A percentile compares a stretch with the other conserved stretches of the same genome.
These are phyloP conservation scores for Trinectes maculatus DNA, from an alignment of 2,113 vertebrate species.

Conservation along the genomic window DNA sequence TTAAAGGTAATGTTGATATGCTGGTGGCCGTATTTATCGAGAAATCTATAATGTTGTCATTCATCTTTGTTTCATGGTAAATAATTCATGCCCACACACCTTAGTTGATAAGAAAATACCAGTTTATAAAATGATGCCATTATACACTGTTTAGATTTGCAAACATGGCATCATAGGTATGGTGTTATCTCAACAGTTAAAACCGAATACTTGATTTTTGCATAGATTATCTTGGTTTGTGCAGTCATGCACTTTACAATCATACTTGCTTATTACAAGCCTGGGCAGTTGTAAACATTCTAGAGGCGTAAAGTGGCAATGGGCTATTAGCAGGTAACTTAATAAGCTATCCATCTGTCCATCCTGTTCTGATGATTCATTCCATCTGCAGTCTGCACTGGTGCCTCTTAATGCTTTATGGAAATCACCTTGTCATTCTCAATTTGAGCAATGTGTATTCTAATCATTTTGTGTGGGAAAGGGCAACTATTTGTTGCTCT, in stretches of 20 bases:
- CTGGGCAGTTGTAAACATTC: conserved; percentile 9
- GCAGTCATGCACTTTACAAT: neutral
- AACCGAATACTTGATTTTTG: too few relatives aligned
- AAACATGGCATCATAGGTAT: neutral
- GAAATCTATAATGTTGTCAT: too few relatives aligned
- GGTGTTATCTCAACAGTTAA: neutral
- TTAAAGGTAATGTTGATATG: neutral
- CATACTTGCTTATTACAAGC: neutral
- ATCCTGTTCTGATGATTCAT: conserved; percentile 33
- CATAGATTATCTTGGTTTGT: neutral
- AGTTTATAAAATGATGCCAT: too few relatives aligned
- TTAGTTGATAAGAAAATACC: too few relatives aligned
- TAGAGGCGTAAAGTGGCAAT: neutral
- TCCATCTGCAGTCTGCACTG: neutral
- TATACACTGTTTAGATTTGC: too few relatives aligned
- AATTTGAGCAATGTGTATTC: conserved; percentile 12
- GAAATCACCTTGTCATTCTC: conserved; percentile 10
- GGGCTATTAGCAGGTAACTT: conserved; percentile 11
- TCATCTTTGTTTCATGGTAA: neutral
- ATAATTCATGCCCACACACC: neutral
- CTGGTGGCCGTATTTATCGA: too few relatives aligned
- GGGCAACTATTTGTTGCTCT: neutral
- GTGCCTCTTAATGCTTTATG: conserved; percentile 22
- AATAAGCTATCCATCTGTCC: conserved; percentile 10
- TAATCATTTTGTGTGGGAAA: conserved; percentile 13